Percentiles rank a stretch among this genome's conserved stretches.
These are phyloP conservation scores for Cydia strobilella DNA, from an alignment of 1,140 invertebrate genomes.

Conservation along the genomic window DNA sequence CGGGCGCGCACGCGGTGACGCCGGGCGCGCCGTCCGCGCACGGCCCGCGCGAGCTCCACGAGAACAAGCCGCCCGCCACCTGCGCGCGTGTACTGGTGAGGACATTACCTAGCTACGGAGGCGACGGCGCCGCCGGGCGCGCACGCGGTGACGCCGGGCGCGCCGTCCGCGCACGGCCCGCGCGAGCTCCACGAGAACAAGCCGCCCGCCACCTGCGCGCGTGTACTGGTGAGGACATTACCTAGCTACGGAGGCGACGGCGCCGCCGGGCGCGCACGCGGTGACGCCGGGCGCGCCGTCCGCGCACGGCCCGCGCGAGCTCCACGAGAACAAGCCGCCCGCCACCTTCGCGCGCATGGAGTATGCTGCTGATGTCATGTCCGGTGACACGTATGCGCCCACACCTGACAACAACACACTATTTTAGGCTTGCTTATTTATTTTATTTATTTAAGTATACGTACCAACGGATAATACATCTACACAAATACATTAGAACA, in stretches of 20 bases:
- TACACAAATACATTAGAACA: no score
- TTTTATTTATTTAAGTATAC: no score
- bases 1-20: slow-evolving; percentile 95
- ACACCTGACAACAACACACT: slow-evolving; percentile 82
- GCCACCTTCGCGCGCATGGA: slow-evolving; percentile 91
- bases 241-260: slow-evolving; percentile 89
- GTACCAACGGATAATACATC: no score
- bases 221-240: no score
- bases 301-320: no score
- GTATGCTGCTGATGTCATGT: slow-evolving; percentile 98
- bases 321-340: slow-evolving; percentile 94
- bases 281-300: no score
- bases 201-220: slow-evolving; percentile 90
- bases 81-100: no score
- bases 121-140: slow-evolving; percentile 88
- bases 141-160: no score
- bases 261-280: slow-evolving; percentile 80
- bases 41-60: slow-evolving; percentile 96
- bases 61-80: slow-evolving; percentile 92
- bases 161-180: no score
- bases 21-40: slow-evolving; percentile 87
- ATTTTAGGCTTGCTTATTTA: no score
- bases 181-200: slow-evolving; percentile 89
- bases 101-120: slow-evolving; percentile 83
- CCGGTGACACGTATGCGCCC: slow-evolving; percentile 97